Evolutionary conservation across 1,140 invertebrate species (phyloP), one percentile per base, ranked within the genome.

Genomic region (Pollicipes pollicipes): DNA sequence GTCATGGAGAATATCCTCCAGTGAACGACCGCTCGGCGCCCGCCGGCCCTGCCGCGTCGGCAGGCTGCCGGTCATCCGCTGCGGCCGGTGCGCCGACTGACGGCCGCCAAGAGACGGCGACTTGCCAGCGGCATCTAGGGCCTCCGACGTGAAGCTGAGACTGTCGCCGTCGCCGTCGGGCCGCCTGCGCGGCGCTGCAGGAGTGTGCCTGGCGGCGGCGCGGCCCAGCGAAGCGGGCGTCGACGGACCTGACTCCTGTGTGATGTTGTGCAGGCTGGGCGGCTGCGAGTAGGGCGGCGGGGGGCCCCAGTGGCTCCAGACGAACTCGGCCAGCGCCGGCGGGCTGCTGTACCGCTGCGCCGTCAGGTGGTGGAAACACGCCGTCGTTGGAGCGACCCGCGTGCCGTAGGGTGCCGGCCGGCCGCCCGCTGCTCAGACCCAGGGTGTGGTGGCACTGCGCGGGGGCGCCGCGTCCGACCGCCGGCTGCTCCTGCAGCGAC

Each of bases 331-430:
- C 45, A 58, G 45, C 21, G 45, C 45, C 2, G 45, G 45, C 2
- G 45, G 45, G 21, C 45, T 58, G 45, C 45, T 58, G 45, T 58
- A 58, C 45, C 45, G 45, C 45, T 58, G 45, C 2, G 45, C 45
- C 6, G 45, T 58, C 45, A 76, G 35, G 58, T 76, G 75, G 30
- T 76, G 75, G 32, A n/a, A 76, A 76, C 27, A 76, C 68, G 13
- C 71, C 75, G 69, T 76, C 75, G 70, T 76, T 76, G 4, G 75
- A 76, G 31, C 75, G n/a, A 66, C 64, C 24, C 2, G 45, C 45
- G 45, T 58, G 45, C 13, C 45, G 45, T 10, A 58, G 2, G 24
- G 45, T 10, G 17, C 2, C 45, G 10, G 45, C 13, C 45, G 8
- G 45, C 21, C 45, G 45, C 13, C 45, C 45, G 45, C 45, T 24